These are phyloP conservation scores for Temnothorax unifasciatus DNA, from an alignment of 2,888 invertebrate species.

Conservation along the genomic window DNA sequence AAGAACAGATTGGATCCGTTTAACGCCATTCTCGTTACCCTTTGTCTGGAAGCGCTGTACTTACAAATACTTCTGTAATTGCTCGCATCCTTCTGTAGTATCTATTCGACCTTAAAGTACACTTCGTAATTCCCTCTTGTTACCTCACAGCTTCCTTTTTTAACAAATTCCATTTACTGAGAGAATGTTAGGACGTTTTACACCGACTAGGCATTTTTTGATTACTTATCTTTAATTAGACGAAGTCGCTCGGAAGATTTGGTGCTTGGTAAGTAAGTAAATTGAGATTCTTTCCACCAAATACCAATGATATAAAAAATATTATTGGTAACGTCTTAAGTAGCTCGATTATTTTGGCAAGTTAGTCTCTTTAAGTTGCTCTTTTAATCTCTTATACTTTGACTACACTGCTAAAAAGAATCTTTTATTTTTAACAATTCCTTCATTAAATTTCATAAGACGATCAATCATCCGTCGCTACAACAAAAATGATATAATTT, in stretches of 20 bases:
- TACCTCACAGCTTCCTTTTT: slow-evolving; percentile 19
- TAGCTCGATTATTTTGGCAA: slow-evolving; percentile 7
- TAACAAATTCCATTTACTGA: slow-evolving; percentile 8
- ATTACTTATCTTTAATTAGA: slow-evolving; percentile 35
- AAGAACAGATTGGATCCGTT: slow-evolving; percentile 50
- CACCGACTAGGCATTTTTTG: not conserved
- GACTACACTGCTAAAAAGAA: not conserved
- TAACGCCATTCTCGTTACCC: slow-evolving; percentile 57
- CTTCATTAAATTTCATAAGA: slow-evolving; percentile 28
- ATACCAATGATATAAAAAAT: not conserved
- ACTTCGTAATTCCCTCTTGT: slow-evolving; percentile 28
- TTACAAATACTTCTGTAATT: slow-evolving; percentile 54
- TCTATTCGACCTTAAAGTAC: slow-evolving; percentile 31
- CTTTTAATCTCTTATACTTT: not conserved
- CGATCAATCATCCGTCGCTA: slow-evolving; percentile 12
- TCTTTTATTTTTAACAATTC: slow-evolving; percentile 19
- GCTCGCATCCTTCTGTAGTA: slow-evolving; percentile 41
- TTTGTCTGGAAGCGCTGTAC: slow-evolving; percentile 45
- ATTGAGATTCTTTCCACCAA: not conserved
- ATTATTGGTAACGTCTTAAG: not conserved
- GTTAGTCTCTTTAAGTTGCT: not conserved
- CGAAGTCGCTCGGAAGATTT: not conserved
- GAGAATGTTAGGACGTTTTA: slow-evolving; percentile 2
- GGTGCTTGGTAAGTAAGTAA: not conserved
- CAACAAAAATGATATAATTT: slow-evolving; percentile 38